Conservation (phyloP, 2,113 vertebrate genomes). For the Bubo bubo region DNA sequence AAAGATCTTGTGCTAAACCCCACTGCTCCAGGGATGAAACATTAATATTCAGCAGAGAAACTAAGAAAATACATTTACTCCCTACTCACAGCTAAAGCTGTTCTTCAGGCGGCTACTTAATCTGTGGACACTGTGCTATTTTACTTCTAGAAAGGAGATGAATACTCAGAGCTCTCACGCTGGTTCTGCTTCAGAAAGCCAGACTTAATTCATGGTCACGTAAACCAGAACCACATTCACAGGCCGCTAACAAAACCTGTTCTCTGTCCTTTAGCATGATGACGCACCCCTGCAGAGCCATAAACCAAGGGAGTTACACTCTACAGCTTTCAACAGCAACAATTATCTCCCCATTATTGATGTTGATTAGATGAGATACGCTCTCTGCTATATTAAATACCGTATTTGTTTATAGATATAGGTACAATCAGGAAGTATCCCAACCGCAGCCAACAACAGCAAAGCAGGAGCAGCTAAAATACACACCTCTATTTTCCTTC, state of each 20-base stretch:
- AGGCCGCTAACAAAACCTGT: background rate
- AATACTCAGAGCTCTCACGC: background rate
- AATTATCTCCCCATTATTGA: background rate
- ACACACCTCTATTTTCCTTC: background rate
- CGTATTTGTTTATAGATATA: background rate
- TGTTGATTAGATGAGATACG: background rate
- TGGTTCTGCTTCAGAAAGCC: background rate
- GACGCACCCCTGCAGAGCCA: background rate
- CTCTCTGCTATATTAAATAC: background rate
- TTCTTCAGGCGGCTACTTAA: constrained; percentile 38
- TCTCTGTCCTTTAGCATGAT: background rate
- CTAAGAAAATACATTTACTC: constrained; percentile 34
- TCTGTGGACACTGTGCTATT: constrained; percentile 14
- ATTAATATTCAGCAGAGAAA: constrained; percentile 34
- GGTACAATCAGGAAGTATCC: background rate
- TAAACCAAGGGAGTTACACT: background rate
- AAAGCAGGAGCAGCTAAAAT: background rate
- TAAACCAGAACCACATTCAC: background rate
- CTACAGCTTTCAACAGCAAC: background rate
- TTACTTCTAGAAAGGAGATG: constrained; percentile 1
- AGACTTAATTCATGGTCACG: background rate
- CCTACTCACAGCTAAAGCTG: constrained; percentile 21
- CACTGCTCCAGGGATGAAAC: background rate
- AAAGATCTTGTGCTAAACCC: background rate
- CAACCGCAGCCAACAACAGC: background rate